Conservation (phyloP, 2,113 vertebrate genomes). For the Eulemur rufifrons region DNA sequence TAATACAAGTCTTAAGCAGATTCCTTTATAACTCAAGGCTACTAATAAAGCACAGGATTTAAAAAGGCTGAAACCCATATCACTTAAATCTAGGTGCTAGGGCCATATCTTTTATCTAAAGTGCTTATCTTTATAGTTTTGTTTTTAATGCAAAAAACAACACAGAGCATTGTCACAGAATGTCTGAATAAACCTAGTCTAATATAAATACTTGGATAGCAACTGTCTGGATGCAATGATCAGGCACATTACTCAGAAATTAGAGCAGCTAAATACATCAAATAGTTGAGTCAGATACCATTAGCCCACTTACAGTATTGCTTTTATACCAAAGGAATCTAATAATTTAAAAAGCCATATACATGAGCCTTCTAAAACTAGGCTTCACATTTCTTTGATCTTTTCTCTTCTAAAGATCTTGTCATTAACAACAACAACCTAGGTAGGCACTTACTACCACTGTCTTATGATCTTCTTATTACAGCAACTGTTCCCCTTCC, state of each 20-base stretch:
- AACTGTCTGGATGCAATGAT: neutral
- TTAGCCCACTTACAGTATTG: neutral
- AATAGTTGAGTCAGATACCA: conserved; percentile 32
- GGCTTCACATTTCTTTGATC: conserved; percentile 18
- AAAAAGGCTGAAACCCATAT: neutral
- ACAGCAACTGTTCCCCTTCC: neutral
- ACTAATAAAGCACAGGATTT: neutral
- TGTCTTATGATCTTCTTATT: neutral
- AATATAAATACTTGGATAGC: neutral
- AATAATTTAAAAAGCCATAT: neutral
- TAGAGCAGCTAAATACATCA: neutral
- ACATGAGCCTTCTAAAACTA: neutral
- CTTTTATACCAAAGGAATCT: neutral
- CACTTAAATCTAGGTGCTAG: neutral
- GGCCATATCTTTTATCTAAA: neutral
- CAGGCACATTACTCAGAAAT: neutral
- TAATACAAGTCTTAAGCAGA: neutral
- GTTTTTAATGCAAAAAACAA: neutral
- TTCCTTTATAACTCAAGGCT: neutral
- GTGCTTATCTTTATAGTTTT: neutral
- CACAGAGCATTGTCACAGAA: neutral
- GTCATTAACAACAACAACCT: neutral
- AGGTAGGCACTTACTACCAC: neutral
- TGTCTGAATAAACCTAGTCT: neutral
- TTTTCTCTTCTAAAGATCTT: neutral